These are phyloP conservation scores for Uloborus plumipes DNA, from an alignment of 2,888 invertebrate genomes.

Conservation along the genomic window DNA sequence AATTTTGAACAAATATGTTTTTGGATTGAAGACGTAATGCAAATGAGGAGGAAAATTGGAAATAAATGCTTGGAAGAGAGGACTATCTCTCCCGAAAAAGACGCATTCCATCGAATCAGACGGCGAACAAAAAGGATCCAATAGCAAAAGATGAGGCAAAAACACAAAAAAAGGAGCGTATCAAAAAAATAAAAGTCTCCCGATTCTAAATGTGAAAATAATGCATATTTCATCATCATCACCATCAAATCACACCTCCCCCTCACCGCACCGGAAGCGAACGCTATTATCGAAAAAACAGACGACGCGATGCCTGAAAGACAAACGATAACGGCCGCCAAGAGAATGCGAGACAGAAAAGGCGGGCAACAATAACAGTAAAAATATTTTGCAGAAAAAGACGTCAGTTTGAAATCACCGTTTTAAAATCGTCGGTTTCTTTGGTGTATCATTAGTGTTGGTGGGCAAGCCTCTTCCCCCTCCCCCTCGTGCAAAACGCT, in stretches of 20 bases:
- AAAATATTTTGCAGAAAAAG: constrained; percentile 36
- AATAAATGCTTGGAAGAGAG: too few relatives aligned
- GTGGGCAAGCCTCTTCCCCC: not conserved
- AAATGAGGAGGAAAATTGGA: too few relatives aligned
- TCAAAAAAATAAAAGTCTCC: constrained; percentile 8
- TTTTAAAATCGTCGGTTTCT: constrained; percentile 54
- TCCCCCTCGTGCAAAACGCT: constrained; percentile 27
- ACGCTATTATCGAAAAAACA: constrained; percentile 61
- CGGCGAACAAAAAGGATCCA: constrained; percentile 4
- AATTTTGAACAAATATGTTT: too few relatives aligned
- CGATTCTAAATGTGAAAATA: constrained; percentile 57
- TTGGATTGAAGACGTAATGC: too few relatives aligned
- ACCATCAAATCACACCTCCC: constrained; percentile 43
- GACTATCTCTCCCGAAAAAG: too few relatives aligned
- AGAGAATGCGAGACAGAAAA: constrained; percentile 31
- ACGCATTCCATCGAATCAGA: too few relatives aligned
- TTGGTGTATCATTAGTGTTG: constrained; percentile 45
- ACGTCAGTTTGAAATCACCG: constrained; percentile 58
- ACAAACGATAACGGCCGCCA: constrained; percentile 50
- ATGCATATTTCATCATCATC: constrained; percentile 58
- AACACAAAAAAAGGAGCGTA: constrained; percentile 5
- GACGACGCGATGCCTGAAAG: constrained; percentile 53
- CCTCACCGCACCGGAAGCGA: constrained; percentile 37
- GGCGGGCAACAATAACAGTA: not conserved
- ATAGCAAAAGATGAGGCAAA: not conserved